Evolutionary conservation across 2,113 vertebrate genomes (phyloP), one percentile per base, ranked within the genome.

Genomic region (Cyrtonyx montezumae): DNA sequence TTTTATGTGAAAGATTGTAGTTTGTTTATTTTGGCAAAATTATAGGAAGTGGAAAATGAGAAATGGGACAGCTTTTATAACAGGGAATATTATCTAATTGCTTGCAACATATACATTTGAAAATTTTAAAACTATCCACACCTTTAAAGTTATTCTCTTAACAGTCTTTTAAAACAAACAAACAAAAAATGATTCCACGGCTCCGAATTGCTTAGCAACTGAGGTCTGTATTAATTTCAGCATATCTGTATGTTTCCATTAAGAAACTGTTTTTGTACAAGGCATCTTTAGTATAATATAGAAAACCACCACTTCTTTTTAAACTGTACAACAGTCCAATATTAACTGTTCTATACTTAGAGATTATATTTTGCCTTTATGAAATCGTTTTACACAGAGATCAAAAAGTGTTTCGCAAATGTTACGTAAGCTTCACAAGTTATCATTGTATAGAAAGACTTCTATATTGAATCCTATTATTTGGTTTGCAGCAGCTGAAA

Each of bases 151-250:
- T 56, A 30, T 71, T 90, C 68, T 80, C 17, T 34, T 93, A 93
- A 88, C 48, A 83, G 11, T 81, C 13, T 4, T 67, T 79, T 59
- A 45, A 58, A 95, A 74, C 4, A 70, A 86, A 26, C 16, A 43
- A 43, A 43, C 43, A 43, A 18, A 46, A 88, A 59, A 19, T 32
- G 5, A 59, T 36, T 32, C 7, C 53, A 30, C 75, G 40, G 23
- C 21, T 61, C 86, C 81, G 36, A 89, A 96, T 91, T 48, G 4
- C 68, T 96, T 84, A 96, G 82, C 48, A 96, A 70, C 49, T 42
- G 53, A 45, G 26, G 51, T 83, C 42, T 84, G 63, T 94, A 91
- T 93, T 95, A 96, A 95, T 94, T 96, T 95, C 63, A 82, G 42
- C 59, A 51, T 74, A 49, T 85, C 16, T 78, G 7, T 70, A 42